Evolutionary conservation across 2,888 invertebrate genomes (phyloP), one percentile per base, ranked within the genome.

Genomic region (Acronicta psi): DNA sequence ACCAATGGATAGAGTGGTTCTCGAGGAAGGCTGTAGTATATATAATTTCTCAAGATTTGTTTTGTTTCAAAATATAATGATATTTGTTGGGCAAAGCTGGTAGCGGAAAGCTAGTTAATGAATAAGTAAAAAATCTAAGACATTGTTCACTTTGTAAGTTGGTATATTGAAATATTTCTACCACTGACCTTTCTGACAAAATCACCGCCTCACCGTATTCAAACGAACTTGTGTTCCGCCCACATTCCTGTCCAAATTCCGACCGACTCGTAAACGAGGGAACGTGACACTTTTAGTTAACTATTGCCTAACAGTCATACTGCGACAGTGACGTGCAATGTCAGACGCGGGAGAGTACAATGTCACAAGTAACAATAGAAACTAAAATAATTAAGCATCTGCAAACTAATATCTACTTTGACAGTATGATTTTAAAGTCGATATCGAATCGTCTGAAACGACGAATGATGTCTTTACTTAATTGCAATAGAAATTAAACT

Each of bases 201-300:
- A 13, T 31, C 31, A 31, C 16, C 18, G 10, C 14, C 11, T 11
- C 20, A 23, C 11, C 23, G 42, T 37, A 43, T 25, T n/a, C 16
- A 42, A 47, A 47, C 18, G 40, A 14, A 46, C 46, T 36, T 23
- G 38, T 31, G 11, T n/a, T 8, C 37, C 44, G 43, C 38, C 42
- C 20, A 63, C 60, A 55, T 55, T 49, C 43, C 49, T 38, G 16
- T 37, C 44, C 40, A 10, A 64, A 57, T 60, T 59, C 37, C 40
- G 43, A 42, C 50, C 29, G 13, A 56, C 49, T 69, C 56, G 50
- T 34, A 70, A 72, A 68, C 53, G 37, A 64, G 59, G 57, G 52
- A 51, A 69, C 62, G 69, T 75, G 69, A 67, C 61, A 63, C 65
- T 69, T 71, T 71, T 59, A 57, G 47, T 59, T 50, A 59, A 59